phyloP scores from a whole-genome alignment of 2,113 vertebrate genomes.

The Lepus timidus region DNA sequence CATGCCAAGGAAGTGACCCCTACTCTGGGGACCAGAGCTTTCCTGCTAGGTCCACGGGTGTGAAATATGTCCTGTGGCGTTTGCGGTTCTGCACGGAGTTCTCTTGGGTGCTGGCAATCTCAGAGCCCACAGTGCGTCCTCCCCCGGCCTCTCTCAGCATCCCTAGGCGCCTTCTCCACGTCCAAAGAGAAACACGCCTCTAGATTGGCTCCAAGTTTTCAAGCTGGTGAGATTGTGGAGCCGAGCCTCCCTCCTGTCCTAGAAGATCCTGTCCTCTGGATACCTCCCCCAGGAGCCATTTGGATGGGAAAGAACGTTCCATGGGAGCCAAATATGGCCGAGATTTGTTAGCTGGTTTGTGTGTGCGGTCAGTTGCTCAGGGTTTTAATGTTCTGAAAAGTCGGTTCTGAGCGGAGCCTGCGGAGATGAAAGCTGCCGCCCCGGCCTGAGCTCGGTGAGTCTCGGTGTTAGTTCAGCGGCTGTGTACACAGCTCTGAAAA shows the following conservation, averaged over 20 bases:
- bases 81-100: neutral
- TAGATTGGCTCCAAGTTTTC: neutral
- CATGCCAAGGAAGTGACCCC: neutral
- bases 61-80: neutral
- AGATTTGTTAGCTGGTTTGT: neutral
- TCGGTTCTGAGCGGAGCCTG: neutral
- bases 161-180: neutral
- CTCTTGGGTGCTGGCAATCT: neutral
- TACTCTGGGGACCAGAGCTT: neutral
- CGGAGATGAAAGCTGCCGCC: conserved; percentile 39
- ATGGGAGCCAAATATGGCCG: neutral
- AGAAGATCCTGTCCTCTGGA: neutral
- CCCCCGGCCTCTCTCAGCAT: neutral
- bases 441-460: neutral
- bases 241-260: neutral
- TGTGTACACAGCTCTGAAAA: conserved; percentile 52
- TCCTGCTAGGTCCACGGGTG: neutral
- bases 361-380: neutral
- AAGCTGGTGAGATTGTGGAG: neutral
- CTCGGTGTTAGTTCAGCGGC: neutral
- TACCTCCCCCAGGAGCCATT: neutral
- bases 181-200: neutral
- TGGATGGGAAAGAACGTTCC: neutral
- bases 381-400: neutral
- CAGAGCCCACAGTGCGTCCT: neutral